Evolutionary conservation across 2,113 vertebrate species (phyloP), one percentile per base, ranked within the genome.

Genomic region (Sceloporus tristichus): DNA sequence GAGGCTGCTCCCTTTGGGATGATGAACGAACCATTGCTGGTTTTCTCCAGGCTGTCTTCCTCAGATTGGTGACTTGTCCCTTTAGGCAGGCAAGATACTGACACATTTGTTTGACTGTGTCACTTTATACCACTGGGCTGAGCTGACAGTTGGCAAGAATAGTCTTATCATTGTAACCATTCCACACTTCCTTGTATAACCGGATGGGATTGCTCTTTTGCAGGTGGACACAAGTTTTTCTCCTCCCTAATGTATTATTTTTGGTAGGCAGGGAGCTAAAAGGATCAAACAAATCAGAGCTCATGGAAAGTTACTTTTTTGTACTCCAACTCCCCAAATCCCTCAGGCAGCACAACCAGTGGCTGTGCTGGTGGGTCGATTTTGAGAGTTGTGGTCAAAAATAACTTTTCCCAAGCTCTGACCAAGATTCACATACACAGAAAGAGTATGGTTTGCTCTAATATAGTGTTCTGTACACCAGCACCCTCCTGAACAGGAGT

Each of bases 81-180:
- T 84, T 16, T 82, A 59, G 78, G 86, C 91, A 88, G 66, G 88
- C 0, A 85, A 90, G 56, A 70, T 82, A 73, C 71, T 89, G 91
- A 91, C 91, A 91, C 92, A 93, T 93, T 81, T 59, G 82, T 91
- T 59, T 85, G 91, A 89, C 16, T 90, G 88, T 87, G 78, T 85
- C 86, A 56, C 77, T 70, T 70, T 27, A 29, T 16, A 54, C 23
- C 70, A 71, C 48, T 19, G 38, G 85, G 79, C 2, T 84, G 84
- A 90, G 87, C 74, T 87, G 91, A 89, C 68, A 91, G 90, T 92
- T n/a, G 83, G 81, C 85, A 90, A 76, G 90, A 91, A 90, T 8
- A 54, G 91, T 81, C 78, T 21, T 70, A 90, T 89, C 65, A 48
- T 81, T 86, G 14, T 66, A 56, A 42, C 56, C 38, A 48, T 65